A percentile compares a stretch with the other conserved stretches of the same genome.
phyloP scores from a whole-genome alignment of 2,888 invertebrate genomes.

The Stegophylla sp. region DNA sequence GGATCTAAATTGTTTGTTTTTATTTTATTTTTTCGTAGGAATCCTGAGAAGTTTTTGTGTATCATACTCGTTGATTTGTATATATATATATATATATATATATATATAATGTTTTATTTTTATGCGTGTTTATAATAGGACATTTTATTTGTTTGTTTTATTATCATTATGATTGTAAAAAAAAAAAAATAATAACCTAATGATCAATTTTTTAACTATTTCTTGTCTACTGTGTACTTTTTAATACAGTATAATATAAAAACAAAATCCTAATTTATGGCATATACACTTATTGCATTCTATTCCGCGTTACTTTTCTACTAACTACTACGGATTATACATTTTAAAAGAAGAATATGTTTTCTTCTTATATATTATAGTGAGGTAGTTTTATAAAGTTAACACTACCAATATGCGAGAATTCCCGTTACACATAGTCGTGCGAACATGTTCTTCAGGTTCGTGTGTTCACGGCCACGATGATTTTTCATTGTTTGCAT shows the following conservation, averaged over 20 bases:
- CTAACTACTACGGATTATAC: conserved; percentile 8
- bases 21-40: not conserved
- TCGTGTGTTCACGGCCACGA: conserved; percentile 24
- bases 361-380: not conserved
- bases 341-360: no score
- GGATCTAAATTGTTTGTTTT: not conserved
- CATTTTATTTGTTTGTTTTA: no score
- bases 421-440: conserved; percentile 51
- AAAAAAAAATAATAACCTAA: no score
- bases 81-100: not conserved
- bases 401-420: conserved; percentile 6
- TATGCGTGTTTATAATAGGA: no score
- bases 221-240: not conserved
- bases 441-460: conserved; percentile 41
- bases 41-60: conserved; percentile 28
- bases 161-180: no score
- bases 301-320: not conserved
- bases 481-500: conserved; percentile 43
- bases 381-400: not conserved
- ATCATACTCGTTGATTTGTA: not conserved
- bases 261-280: not conserved
- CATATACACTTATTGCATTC: not conserved
- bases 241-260: not conserved
- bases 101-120: no score
- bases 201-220: no score